A percentile compares a stretch with the other conserved stretches of the same genome.
These are phyloP conservation scores for Nasonia longicornis DNA, from an alignment of 1,140 invertebrate genomes.

Conservation along the genomic window DNA sequence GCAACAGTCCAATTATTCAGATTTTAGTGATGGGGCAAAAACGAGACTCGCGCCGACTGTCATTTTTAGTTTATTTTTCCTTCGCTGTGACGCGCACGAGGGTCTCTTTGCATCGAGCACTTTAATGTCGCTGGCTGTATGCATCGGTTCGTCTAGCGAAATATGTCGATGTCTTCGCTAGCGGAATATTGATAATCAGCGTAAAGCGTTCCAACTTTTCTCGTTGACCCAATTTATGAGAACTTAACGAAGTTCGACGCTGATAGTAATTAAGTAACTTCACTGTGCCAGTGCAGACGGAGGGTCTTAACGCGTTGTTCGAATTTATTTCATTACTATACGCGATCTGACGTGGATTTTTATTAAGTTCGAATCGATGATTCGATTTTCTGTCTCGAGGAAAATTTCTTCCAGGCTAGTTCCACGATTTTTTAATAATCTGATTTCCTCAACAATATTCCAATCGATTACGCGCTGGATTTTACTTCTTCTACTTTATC, in stretches of 20 bases:
- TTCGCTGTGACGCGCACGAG: too few species aligned
- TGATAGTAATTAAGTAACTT: not conserved
- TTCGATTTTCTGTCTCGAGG: not conserved
- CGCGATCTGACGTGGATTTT: too few species aligned
- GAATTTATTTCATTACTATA: not conserved
- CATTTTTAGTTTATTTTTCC: not conserved
- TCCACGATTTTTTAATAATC: too few species aligned
- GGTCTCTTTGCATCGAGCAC: not conserved
- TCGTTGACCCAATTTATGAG: not conserved
- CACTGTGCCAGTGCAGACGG: too few species aligned
- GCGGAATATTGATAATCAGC: not conserved
- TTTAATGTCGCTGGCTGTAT: not conserved
- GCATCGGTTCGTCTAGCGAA: not conserved
- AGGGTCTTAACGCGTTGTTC: not conserved
- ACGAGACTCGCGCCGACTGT: not conserved
- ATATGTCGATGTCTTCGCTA: not conserved
- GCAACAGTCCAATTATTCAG: constrained; percentile 9
- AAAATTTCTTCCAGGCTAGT: too few species aligned
- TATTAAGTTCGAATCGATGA: too few species aligned
- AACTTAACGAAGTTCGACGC: not conserved
- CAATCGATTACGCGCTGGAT: too few species aligned
- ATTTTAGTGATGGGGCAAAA: not conserved
- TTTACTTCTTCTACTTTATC: too few species aligned
- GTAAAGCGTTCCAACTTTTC: not conserved
- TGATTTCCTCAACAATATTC: too few species aligned